Conservation (phyloP, 2,888 invertebrate genomes). For the Limulus polyphemus region DNA sequence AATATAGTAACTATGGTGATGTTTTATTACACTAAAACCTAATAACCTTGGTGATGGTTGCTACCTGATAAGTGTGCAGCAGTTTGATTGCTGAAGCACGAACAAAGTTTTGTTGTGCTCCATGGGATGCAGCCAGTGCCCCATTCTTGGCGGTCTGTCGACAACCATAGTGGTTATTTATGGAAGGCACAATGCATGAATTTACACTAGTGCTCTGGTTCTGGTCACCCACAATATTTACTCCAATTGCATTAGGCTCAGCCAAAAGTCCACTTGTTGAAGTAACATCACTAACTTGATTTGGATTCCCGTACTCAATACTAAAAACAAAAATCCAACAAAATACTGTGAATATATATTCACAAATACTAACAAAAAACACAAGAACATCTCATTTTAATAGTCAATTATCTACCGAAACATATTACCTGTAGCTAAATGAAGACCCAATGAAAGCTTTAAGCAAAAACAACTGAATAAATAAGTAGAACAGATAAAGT, state of each 20-base stretch:
- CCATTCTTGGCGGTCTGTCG: not conserved
- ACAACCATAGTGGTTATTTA: slow-evolving; percentile 2
- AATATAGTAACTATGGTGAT: too few species aligned
- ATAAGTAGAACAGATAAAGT: too few species aligned
- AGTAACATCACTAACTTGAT: slow-evolving; percentile 23
- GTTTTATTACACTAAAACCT: too few species aligned
- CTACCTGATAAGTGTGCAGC: slow-evolving; percentile 50
- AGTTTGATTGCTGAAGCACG: slow-evolving; percentile 55
- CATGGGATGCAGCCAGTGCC: too few species aligned
- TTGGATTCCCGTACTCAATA: slow-evolving; percentile 17
- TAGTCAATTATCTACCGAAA: too few species aligned
- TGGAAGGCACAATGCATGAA: slow-evolving; percentile 3
- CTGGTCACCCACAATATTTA: slow-evolving; percentile 10
- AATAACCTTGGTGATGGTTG: not conserved
- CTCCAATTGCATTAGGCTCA: slow-evolving; percentile 3
- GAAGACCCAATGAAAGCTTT: too few species aligned
- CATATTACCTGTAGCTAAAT: too few species aligned
- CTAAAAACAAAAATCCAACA: slow-evolving; percentile 1
- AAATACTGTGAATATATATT: too few species aligned
- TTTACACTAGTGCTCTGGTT: slow-evolving; percentile 6
- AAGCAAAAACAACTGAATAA: too few species aligned
- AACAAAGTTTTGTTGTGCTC: slow-evolving; percentile 43
- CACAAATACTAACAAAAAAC: too few species aligned
- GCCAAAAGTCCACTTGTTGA: slow-evolving; percentile 19
- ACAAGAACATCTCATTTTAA: too few species aligned